phyloP scores from a whole-genome alignment of 2,113 vertebrate species.

The Gulo gulo region DNA sequence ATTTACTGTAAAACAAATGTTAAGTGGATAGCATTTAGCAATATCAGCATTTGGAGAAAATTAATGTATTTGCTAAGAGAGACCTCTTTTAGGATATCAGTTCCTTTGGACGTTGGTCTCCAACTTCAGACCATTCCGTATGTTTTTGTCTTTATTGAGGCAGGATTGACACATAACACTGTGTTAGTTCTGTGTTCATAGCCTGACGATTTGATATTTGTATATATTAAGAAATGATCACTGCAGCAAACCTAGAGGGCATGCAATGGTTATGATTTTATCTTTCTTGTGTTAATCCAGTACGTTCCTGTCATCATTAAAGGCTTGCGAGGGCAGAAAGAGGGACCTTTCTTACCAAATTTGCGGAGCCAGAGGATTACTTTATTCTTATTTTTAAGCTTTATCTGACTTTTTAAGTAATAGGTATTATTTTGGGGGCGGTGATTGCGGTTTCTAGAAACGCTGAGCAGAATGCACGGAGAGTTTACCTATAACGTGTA shows the following conservation, averaged over 20 bases:
- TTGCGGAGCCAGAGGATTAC: neutral
- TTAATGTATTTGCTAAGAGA: neutral
- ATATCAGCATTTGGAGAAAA: neutral
- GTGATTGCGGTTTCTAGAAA: neutral
- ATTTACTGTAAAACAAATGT: neutral
- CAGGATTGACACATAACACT: too few species aligned
- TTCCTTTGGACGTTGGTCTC: neutral
- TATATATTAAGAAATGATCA: neutral
- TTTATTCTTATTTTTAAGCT: neutral
- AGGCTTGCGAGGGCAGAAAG: accelerated
- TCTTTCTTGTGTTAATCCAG: neutral
- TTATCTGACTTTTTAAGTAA: neutral
- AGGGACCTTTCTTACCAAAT: neutral
- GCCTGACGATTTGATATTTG: neutral
- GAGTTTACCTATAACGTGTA: accelerated
- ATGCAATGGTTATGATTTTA: neutral
- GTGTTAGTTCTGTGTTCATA: too few species aligned
- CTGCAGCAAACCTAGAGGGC: accelerated
- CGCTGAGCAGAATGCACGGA: too few species aligned
- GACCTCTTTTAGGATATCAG: neutral
- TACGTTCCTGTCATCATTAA: neutral
- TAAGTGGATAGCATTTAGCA: neutral
- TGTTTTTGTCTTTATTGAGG: neutral
- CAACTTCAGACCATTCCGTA: neutral
- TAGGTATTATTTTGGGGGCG: neutral